Conservation (phyloP, 2,888 invertebrate genomes). For the Lamellibrachia columna region DNA sequence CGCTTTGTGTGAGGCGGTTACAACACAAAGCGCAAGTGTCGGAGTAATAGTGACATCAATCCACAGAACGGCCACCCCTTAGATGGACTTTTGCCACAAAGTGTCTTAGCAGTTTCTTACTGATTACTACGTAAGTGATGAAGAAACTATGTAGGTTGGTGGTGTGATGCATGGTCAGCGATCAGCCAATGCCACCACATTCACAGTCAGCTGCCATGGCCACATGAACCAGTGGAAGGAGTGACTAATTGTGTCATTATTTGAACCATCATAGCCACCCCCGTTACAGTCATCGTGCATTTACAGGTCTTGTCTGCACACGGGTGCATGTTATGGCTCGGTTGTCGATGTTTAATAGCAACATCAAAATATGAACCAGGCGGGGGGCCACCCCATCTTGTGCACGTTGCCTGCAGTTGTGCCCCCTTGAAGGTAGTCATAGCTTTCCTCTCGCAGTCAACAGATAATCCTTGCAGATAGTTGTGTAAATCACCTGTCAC, state of each 20-base stretch:
- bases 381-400: slow-evolving; percentile 11
- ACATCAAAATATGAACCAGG: not conserved
- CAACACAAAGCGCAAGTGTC: not conserved
- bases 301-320: not conserved
- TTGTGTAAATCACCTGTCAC: slow-evolving; percentile 9
- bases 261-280: not conserved
- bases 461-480: not conserved
- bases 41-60: not conserved
- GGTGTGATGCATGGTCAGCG: not conserved
- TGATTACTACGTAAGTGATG: not conserved
- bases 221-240: not conserved
- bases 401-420: not conserved
- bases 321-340: not conserved
- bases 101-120: slow-evolving; percentile 12
- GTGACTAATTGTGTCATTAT: slow-evolving; percentile 16
- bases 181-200: not conserved
- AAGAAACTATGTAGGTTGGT: slow-evolving; percentile 11
- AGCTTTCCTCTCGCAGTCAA: not conserved
- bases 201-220: not conserved
- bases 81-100: slow-evolving; percentile 16
- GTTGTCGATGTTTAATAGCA: not conserved
- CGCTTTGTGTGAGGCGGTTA: not conserved
- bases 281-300: not conserved
- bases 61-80: slow-evolving; percentile 11
- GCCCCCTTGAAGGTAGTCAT: not conserved